Evolutionary conservation across 2,797 vertebrate species (phyloP).

Genomic region (Pachyuromys duprasi): DNA sequence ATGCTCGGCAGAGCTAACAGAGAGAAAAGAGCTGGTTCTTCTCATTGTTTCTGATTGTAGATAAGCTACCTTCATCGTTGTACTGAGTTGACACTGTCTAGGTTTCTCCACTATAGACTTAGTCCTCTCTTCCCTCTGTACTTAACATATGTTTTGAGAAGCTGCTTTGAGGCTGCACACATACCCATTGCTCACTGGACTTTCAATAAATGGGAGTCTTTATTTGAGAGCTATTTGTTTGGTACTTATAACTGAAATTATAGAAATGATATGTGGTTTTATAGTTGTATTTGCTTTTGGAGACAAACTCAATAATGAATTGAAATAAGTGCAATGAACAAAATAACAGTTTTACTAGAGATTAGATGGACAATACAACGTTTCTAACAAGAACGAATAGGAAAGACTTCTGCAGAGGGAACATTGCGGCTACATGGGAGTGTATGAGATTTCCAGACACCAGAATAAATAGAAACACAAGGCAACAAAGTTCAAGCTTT

Average conservation of each 20-base stretch:
- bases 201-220: background rate
- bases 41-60: background rate
- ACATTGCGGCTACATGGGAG: background rate
- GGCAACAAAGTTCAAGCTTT: background rate
- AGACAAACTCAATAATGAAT: background rate
- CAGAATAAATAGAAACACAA: background rate
- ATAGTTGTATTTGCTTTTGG: background rate
- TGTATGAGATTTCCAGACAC: slow-evolving; percentile 32
- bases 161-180: background rate
- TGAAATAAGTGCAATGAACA: slow-evolving; percentile 8
- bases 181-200: background rate
- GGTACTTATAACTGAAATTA: background rate
- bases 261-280: background rate
- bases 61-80: background rate
- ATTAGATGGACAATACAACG: background rate
- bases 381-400: slow-evolving; percentile 1
- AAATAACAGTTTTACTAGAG: background rate
- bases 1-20: background rate
- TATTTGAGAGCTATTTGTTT: background rate
- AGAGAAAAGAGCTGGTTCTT: too few relatives aligned
- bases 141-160: background rate
- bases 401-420: slow-evolving; percentile 31
- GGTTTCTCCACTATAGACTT: background rate
- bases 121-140: background rate
- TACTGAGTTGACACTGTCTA: background rate